Evolutionary conservation across 2,888 invertebrate genomes (phyloP).

Genomic region (Agriopis leucophaearia): DNA sequence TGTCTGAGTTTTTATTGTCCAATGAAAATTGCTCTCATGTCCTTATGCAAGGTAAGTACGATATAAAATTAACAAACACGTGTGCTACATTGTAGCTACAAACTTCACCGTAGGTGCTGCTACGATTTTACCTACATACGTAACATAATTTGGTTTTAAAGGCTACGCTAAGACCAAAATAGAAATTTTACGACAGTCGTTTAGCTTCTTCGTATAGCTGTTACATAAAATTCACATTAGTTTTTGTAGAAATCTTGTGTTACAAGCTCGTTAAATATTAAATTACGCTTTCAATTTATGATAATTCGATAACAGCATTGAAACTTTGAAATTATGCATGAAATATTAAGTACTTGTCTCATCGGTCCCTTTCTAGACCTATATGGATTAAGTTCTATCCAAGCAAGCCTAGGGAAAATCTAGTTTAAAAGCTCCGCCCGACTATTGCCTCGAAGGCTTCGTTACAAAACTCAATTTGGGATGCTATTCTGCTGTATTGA

Average conservation of each 20-base stretch:
- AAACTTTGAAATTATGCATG: no score
- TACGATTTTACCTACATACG: no score
- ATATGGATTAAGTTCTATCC: constrained; percentile 43
- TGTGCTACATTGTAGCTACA: constrained; percentile 19
- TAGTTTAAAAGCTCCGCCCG: constrained; percentile 51
- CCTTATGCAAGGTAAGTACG: no score
- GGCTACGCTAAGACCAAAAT: background rate
- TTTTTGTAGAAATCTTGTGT: background rate
- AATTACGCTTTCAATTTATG: no score
- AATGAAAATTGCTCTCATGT: constrained; percentile 21
- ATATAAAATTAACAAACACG: background rate
- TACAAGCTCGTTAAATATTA: background rate
- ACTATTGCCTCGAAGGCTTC: constrained; percentile 59
- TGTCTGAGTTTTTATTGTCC: constrained; percentile 32
- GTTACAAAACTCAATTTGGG: constrained; percentile 65
- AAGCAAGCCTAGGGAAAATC: constrained; percentile 52
- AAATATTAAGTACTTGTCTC: background rate
- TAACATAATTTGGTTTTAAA: no score
- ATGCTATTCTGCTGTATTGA: constrained; percentile 58
- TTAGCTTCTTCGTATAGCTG: no score
- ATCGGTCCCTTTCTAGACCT: background rate
- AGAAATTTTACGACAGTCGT: background rate
- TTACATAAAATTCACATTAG: background rate
- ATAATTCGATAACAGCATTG: no score
- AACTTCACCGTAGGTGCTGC: background rate